phyloP scores from a whole-genome alignment of 1,140 invertebrate genomes.

The Euglossa dilemma region DNA sequence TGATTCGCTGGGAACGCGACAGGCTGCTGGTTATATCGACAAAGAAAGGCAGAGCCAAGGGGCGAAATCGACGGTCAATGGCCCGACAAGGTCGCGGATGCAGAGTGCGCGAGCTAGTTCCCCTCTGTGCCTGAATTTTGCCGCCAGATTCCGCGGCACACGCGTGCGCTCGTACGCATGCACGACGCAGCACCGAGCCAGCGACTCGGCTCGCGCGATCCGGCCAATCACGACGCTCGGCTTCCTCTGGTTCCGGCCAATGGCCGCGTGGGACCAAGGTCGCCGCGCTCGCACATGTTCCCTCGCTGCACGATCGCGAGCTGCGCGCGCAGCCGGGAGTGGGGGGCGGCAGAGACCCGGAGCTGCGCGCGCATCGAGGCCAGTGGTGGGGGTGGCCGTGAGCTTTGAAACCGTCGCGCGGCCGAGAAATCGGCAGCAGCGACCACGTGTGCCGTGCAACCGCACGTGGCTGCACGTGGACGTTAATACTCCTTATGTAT shows the following conservation, averaged over 20 bases:
- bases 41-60: constrained; percentile 51
- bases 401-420: constrained; percentile 51
- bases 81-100: constrained; percentile 76
- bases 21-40: constrained; percentile 48
- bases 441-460: constrained; percentile 7
- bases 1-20: constrained; percentile 54
- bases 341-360: background rate
- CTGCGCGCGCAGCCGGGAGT: background rate
- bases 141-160: constrained; percentile 25
- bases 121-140: constrained; percentile 18
- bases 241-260: constrained; percentile 77
- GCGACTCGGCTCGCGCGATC: constrained; percentile 8
- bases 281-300: constrained; percentile 64
- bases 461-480: background rate
- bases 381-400: constrained; percentile 52
- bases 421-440: constrained; percentile 35
- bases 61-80: constrained; percentile 74
- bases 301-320: constrained; percentile 46
- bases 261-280: constrained; percentile 80
- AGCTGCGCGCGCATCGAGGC: constrained; percentile 45
- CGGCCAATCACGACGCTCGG: constrained; percentile 67
- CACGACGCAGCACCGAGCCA: background rate
- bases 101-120: constrained; percentile 52
- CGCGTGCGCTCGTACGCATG: background rate
- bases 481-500: too few species aligned